Conservation (phyloP, 23 tunicate genomes). For the Clavelina lepadiformis region DNA sequence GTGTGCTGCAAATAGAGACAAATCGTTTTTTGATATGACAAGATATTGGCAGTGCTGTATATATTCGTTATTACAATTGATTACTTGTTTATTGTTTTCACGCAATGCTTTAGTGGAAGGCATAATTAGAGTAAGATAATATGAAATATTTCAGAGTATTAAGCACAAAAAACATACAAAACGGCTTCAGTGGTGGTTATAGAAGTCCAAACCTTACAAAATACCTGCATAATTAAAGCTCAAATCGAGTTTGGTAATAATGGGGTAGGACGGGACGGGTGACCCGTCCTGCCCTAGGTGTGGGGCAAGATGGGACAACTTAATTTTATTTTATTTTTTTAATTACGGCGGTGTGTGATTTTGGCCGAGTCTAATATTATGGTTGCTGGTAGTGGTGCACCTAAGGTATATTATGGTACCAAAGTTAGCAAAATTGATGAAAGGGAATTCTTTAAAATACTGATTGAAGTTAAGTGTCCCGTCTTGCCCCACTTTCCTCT, state of each 20-base stretch:
- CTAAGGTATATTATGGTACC: too few species aligned
- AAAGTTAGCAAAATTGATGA: not conserved
- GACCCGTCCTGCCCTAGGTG: conserved; percentile 9
- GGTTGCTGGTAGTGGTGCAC: too few species aligned
- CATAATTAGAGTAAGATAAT: not conserved
- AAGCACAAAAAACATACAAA: not conserved
- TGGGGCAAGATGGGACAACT: conserved; percentile 12
- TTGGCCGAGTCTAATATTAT: too few species aligned
- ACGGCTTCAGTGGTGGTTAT: not conserved
- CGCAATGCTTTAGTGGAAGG: not conserved
- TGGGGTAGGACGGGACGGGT: conserved; percentile 4
- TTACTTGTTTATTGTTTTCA: not conserved
- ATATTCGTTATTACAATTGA: not conserved
- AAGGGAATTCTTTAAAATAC: not conserved
- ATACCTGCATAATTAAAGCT: not conserved
- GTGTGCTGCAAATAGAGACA: too few species aligned
- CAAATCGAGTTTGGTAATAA: not conserved
- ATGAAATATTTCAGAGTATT: not conserved
- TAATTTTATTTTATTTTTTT: too few species aligned
- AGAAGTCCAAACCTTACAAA: not conserved
- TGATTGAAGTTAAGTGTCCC: not conserved
- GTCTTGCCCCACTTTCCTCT: conserved; percentile 20
- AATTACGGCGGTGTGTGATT: too few species aligned
- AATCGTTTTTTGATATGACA: not conserved
- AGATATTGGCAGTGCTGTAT: not conserved